phyloP scores from a whole-genome alignment of 2,797 vertebrate genomes.

The Echiichthys vipera region DNA sequence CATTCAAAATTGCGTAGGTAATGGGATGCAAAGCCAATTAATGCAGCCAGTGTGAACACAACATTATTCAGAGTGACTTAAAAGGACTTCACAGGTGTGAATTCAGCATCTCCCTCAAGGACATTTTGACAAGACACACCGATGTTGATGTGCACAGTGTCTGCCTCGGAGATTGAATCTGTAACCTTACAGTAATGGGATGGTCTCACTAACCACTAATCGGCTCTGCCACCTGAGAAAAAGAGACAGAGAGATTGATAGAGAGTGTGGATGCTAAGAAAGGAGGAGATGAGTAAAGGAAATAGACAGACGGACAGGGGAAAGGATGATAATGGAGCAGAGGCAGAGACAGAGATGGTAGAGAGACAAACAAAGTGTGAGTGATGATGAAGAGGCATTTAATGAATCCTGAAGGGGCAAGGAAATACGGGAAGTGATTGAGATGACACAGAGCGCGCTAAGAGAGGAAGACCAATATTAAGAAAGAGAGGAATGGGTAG shows the following conservation, averaged over 20 bases:
- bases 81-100: slow-evolving; percentile 50
- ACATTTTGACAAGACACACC: slow-evolving; percentile 63
- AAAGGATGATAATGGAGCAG: slow-evolving; percentile 57
- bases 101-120: slow-evolving; percentile 70
- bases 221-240: slow-evolving; percentile 71
- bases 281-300: slow-evolving; percentile 44
- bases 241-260: slow-evolving; percentile 42
- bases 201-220: slow-evolving; percentile 77
- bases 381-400: slow-evolving; percentile 57
- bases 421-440: slow-evolving; percentile 40
- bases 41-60: no score
- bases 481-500: slow-evolving; percentile 29
- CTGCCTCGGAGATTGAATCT: slow-evolving; percentile 71
- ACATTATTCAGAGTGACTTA: slow-evolving; percentile 28
- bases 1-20: no score
- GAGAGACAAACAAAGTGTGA: slow-evolving; percentile 69
- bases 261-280: slow-evolving; percentile 47
- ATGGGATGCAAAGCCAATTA: no score
- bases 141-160: slow-evolving; percentile 62
- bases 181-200: slow-evolving; percentile 78
- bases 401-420: slow-evolving; percentile 50
- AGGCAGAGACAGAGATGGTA: slow-evolving; percentile 36
- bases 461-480: slow-evolving; percentile 33
- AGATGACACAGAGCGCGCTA: slow-evolving; percentile 35
- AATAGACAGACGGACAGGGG: slow-evolving; percentile 51